Evolutionary conservation across 2,888 invertebrate genomes (phyloP).

Genomic region (Sarcophaga carnaria): DNA sequence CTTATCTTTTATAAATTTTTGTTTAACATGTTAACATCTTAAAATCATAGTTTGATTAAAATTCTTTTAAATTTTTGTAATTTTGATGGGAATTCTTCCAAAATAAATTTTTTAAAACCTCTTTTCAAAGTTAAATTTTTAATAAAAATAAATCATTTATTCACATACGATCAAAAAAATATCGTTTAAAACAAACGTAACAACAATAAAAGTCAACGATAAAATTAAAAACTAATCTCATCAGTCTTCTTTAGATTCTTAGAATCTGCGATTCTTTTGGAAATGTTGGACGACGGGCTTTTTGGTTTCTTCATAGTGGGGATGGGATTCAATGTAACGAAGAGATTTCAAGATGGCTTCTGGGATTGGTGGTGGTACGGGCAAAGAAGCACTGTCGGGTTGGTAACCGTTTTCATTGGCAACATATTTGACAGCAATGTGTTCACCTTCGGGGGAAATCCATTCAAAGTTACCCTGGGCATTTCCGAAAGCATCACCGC

Average conservation of each 20-base stretch:
- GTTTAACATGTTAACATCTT: no score
- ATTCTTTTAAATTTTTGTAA: no score
- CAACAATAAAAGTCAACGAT: neutral
- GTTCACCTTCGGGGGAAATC: constrained; percentile 77
- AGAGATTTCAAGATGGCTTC: constrained; percentile 73
- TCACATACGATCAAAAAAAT: neutral
- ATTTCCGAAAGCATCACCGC: constrained; percentile 74
- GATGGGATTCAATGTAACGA: constrained; percentile 82
- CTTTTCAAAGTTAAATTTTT: neutral
- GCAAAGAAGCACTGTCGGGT: constrained; percentile 66
- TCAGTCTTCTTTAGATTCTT: neutral
- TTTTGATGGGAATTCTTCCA: no score
- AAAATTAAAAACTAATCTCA: neutral
- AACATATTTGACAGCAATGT: constrained; percentile 73
- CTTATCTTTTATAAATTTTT: no score
- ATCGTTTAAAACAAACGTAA: neutral
- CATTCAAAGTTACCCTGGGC: constrained; percentile 73
- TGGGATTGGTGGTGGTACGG: constrained; percentile 72
- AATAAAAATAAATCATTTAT: neutral
- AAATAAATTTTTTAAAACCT: no score
- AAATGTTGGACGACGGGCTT: neutral
- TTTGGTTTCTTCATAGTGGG: constrained; percentile 70
- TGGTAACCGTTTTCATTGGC: constrained; percentile 76
- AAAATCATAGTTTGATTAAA: no score
- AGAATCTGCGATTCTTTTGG: constrained; percentile 16